These are phyloP conservation scores for Psilopogon haemacephalus DNA, from an alignment of 2,113 vertebrate species.

Conservation along the genomic window DNA sequence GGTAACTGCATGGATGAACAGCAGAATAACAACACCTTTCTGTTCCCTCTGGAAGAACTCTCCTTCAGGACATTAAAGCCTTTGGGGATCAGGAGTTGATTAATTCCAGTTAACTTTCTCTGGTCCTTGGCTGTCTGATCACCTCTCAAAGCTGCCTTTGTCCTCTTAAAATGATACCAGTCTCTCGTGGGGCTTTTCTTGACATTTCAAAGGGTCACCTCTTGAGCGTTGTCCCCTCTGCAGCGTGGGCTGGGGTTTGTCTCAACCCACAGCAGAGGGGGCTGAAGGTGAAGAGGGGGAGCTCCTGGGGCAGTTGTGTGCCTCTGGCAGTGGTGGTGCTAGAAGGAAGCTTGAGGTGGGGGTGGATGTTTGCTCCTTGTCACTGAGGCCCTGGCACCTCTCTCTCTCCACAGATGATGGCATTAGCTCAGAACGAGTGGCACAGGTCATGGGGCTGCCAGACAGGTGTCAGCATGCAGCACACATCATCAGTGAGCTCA, in stretches of 20 bases:
- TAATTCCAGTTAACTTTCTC: constrained; percentile 62
- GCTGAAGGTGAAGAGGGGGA: constrained; percentile 14
- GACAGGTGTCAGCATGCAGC: constrained; percentile 95
- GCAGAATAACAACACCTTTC: not conserved
- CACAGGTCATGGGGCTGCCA: constrained; percentile 95
- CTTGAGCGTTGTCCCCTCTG: not conserved
- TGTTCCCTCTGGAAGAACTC: constrained; percentile 13
- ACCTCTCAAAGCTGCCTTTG: constrained; percentile 63
- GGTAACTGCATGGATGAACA: not conserved
- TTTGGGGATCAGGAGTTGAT: constrained; percentile 71
- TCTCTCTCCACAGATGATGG: constrained; percentile 87
- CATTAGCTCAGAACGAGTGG: constrained; percentile 90
- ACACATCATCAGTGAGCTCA: constrained; percentile 94
- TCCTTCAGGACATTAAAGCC: constrained; percentile 54
- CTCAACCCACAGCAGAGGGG: not conserved
- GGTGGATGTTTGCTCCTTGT: not conserved
- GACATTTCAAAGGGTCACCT: not conserved
- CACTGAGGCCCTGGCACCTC: not conserved
- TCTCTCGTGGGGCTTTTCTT: constrained; percentile 42
- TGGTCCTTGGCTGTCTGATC: constrained; percentile 73
- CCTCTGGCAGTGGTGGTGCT: not conserved
- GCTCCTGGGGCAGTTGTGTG: not conserved
- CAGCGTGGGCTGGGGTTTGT: not conserved
- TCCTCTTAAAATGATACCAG: constrained; percentile 28
- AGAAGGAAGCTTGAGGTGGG: not conserved